Percentiles rank a stretch among this genome's conserved stretches.
Evolutionary conservation across 2,113 vertebrate species (phyloP).

Genomic region (Calyptomena viridis): DNA sequence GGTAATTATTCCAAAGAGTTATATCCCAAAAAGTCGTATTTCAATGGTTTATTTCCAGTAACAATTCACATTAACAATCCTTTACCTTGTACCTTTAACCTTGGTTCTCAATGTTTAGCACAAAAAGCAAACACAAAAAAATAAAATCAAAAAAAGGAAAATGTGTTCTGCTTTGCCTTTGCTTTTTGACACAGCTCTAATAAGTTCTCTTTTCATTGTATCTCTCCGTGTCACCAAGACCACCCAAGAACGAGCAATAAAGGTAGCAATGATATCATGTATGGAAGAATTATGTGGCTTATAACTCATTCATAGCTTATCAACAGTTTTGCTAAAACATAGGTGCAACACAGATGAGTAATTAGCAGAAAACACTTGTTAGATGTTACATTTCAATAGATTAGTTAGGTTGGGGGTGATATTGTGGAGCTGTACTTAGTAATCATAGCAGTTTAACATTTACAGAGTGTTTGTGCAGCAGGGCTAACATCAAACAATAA

Average conservation of each 20-base stretch:
- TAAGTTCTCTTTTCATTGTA: not conserved
- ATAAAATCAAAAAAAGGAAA: not conserved
- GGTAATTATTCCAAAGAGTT: not conserved
- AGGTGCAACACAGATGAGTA: not conserved
- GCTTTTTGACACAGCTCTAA: not conserved
- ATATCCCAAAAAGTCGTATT: not conserved
- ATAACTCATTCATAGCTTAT: not conserved
- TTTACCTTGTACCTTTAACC: not conserved
- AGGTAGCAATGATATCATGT: not conserved
- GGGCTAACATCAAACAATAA: not conserved
- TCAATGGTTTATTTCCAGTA: not conserved
- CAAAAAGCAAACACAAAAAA: not conserved
- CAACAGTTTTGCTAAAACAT: not conserved
- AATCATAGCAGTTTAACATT: not conserved
- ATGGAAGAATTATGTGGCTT: not conserved
- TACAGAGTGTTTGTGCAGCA: not conserved
- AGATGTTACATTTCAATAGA: not conserved
- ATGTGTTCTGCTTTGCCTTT: not conserved
- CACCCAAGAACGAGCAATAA: not conserved
- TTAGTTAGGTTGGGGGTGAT: fast-evolving
- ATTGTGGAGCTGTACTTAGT: not conserved
- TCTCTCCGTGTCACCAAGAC: not conserved
- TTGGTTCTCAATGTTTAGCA: not conserved
- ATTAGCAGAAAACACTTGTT: not conserved
- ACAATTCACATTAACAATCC: not conserved